phyloP scores from a whole-genome alignment of 1,140 invertebrate species.

The Pseudomyrmex dendroicus region DNA sequence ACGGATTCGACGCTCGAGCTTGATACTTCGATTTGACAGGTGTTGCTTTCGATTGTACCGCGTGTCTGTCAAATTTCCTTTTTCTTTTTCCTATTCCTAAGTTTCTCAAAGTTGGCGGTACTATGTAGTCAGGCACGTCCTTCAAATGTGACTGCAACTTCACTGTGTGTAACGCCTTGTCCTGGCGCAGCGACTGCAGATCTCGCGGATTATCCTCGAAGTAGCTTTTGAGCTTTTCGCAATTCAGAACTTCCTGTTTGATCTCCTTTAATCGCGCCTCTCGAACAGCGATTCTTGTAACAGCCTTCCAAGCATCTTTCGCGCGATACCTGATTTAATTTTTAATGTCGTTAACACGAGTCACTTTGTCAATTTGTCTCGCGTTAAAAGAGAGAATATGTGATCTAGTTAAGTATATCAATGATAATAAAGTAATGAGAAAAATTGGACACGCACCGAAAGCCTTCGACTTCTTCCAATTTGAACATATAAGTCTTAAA shows the following conservation, averaged over 20 bases:
- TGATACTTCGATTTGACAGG: constrained; percentile 78
- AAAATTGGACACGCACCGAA: constrained; percentile 85
- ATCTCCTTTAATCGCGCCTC: constrained; percentile 98
- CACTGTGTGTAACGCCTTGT: constrained; percentile 86
- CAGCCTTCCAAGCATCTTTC: constrained; percentile 86
- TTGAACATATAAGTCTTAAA: constrained; percentile 96
- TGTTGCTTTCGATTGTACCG: constrained; percentile 74
- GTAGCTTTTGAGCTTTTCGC: constrained; percentile 96
- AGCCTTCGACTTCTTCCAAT: constrained; percentile 97
- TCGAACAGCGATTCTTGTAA: constrained; percentile 94
- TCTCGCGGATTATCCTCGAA: constrained; percentile 98
- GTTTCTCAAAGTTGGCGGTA: constrained; percentile 90
- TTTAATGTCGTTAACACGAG: neutral
- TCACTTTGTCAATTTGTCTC: neutral
- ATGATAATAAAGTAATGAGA: neutral
- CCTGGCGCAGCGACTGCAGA: constrained; percentile 94
- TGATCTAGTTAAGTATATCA: too few species aligned
- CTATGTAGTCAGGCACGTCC: constrained; percentile 97
- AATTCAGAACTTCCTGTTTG: constrained; percentile 96
- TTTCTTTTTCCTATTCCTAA: constrained; percentile 84
- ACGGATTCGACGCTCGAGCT: constrained; percentile 81
- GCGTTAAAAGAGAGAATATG: neutral
- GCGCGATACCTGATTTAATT: constrained; percentile 90
- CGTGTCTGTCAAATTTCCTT: constrained; percentile 77
- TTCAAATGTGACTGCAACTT: constrained; percentile 93